Evolutionary conservation across 2,888 invertebrate genomes (phyloP), one percentile per base, ranked within the genome.

Genomic region (Melikaiella ostensackeni): DNA sequence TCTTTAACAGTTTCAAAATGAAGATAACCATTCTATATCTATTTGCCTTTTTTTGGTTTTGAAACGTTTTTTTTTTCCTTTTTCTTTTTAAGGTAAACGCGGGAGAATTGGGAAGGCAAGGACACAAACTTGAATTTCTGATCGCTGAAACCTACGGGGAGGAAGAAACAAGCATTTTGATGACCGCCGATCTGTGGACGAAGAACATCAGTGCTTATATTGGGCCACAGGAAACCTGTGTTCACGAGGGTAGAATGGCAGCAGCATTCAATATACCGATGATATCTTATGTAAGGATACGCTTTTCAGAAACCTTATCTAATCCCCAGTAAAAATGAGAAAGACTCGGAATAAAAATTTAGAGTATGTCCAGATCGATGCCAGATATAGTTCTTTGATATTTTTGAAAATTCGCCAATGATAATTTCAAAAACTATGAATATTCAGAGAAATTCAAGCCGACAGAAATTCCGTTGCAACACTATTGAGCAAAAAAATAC

Each of bases 211-310:
- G 96, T 2, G 98, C 95, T 50, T 98, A 97, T 90, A 96, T 98
- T 84, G 98, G 98, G 0, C 97, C 97, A 0, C 96, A 97, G 89
- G 97, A 97, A 91, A 97, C 97, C 0, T 98, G 98, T 91, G 95
- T 97, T 27, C 97, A 98, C 91, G 98, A 98, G 92, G 98, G 97
- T 0, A 94, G 96, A 84, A 96, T 98, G 95, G 98, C 98, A 0
- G 96, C 98, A 1, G 96, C 98, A 61, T 98, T 98, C 92, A 98
- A 98, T 91, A 92, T 98, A 73, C 98, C 98, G 7, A 98, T 98
- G 98, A 96, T 98, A 89, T 98, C 98, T 84, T 98, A 98, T 90
- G 98, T 98, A 92, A 96, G 97, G 95, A 86, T 30, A 70, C 42
- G 46, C 27, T 46, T 21, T 57, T 55, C 21, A 55, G 50, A 74